Evolutionary conservation across 1,140 invertebrate genomes (phyloP).

Genomic region (Hestina assimilis): DNA sequence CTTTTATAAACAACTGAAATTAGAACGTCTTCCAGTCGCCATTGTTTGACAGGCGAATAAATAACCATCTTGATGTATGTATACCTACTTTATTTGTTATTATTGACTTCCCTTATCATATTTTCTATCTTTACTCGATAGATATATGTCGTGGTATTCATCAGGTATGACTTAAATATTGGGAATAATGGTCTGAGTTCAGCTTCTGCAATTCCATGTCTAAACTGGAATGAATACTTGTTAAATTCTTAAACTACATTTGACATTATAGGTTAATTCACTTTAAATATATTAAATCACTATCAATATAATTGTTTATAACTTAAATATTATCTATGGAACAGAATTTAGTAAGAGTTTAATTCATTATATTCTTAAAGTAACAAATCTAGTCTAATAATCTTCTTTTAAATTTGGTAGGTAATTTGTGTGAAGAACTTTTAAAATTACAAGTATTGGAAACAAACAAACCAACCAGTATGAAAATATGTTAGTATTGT

Average conservation of each 20-base stretch:
- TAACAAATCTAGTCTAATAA: too few relatives aligned
- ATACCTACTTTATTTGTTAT: slow-evolving; percentile 60
- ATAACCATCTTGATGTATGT: slow-evolving; percentile 58
- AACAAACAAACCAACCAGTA: slow-evolving; percentile 6
- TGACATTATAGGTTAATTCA: not conserved
- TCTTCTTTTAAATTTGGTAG: not conserved
- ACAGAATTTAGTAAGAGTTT: too few relatives aligned
- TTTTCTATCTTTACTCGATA: slow-evolving; percentile 20
- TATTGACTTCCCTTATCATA: slow-evolving; percentile 55
- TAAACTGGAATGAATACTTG: not conserved
- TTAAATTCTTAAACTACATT: not conserved
- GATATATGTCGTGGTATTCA: not conserved
- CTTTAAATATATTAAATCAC: slow-evolving; percentile 1
- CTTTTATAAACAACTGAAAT: slow-evolving; percentile 52
- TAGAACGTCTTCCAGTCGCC: slow-evolving; percentile 67
- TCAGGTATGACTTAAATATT: slow-evolving; percentile 6
- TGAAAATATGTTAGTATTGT: slow-evolving; percentile 27
- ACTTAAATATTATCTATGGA: too few relatives aligned
- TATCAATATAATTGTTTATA: slow-evolving; percentile 10
- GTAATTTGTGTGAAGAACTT: slow-evolving; percentile 17
- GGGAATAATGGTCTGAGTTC: not conserved
- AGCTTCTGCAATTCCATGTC: not conserved
- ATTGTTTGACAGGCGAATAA: slow-evolving; percentile 75
- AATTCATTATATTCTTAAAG: too few relatives aligned
- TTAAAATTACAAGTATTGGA: slow-evolving; percentile 14